phyloP scores from a whole-genome alignment of 2,113 vertebrate genomes.

The Thalassoma bifasciatum region DNA sequence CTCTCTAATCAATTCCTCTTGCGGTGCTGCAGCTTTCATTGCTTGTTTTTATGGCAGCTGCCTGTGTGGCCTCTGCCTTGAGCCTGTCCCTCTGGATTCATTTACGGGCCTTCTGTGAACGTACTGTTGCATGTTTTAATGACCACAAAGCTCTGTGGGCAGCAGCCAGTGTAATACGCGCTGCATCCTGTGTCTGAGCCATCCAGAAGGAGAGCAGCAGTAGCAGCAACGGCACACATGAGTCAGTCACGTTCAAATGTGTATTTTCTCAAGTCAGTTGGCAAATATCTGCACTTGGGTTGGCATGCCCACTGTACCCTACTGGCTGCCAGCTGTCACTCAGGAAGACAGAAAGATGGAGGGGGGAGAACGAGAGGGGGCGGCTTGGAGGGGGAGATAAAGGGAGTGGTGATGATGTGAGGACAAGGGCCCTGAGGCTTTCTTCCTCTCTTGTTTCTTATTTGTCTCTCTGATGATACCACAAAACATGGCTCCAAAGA shows the following conservation, averaged over 20 bases:
- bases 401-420: constrained; percentile 71
- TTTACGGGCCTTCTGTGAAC: constrained; percentile 39
- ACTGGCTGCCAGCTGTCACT: constrained; percentile 85
- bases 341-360: constrained; percentile 74
- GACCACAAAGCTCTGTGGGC: constrained; percentile 50
- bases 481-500: constrained; percentile 66
- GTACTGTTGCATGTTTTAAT: constrained; percentile 53
- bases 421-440: constrained; percentile 72
- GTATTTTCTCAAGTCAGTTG: constrained; percentile 74
- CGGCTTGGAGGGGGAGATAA: constrained; percentile 23
- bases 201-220: constrained; percentile 12
- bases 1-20: constrained; percentile 15
- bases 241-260: constrained; percentile 67
- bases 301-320: constrained; percentile 83
- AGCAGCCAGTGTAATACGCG: constrained; percentile 36
- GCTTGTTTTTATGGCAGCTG: constrained; percentile 48
- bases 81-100: constrained; percentile 42
- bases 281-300: constrained; percentile 72
- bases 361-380: constrained; percentile 42
- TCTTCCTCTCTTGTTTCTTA: constrained; percentile 65
- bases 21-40: constrained; percentile 1
- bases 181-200: constrained; percentile 30
- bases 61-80: constrained; percentile 31
- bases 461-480: constrained; percentile 75
- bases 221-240: constrained; percentile 25